A percentile compares a stretch with the other conserved stretches of the same genome.
Conservation (phyloP, 2,888 invertebrate genomes). For the Hipparchia sbordonii region DNA sequence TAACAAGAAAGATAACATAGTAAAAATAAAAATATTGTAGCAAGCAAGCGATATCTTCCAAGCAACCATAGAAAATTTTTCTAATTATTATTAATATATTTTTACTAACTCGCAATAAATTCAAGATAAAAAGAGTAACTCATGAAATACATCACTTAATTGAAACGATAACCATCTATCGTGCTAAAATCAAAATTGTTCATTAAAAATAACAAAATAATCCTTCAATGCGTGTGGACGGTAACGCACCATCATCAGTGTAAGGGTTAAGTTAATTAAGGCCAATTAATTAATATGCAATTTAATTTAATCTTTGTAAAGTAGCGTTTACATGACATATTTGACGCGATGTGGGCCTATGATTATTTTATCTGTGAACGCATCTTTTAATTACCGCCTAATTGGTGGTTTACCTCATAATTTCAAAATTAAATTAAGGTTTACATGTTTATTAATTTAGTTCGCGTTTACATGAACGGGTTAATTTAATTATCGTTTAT, state of each 20-base stretch:
- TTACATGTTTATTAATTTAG: conserved; percentile 3
- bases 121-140: neutral
- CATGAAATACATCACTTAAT: neutral
- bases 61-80: no score
- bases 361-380: conserved; percentile 41
- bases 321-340: conserved; percentile 67
- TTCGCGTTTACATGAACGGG: neutral
- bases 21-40: no score
- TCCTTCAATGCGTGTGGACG: conserved; percentile 23
- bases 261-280: conserved; percentile 72
- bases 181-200: conserved; percentile 25
- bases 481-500: neutral
- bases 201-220: conserved; percentile 12
- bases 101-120: no score
- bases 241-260: conserved; percentile 28
- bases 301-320: conserved; percentile 56
- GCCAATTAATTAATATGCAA: conserved; percentile 63
- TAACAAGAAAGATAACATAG: no score
- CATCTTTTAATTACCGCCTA: conserved; percentile 40
- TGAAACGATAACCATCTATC: conserved; percentile 11
- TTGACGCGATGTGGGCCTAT: conserved; percentile 61
- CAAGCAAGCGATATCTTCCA: no score
- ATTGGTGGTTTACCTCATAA: conserved; percentile 42
- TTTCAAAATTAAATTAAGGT: conserved; percentile 2
- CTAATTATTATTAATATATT: no score